Base-by-base conservation (phyloP, 2,113 vertebrate species). In the Catagonus wagneri region DNA sequence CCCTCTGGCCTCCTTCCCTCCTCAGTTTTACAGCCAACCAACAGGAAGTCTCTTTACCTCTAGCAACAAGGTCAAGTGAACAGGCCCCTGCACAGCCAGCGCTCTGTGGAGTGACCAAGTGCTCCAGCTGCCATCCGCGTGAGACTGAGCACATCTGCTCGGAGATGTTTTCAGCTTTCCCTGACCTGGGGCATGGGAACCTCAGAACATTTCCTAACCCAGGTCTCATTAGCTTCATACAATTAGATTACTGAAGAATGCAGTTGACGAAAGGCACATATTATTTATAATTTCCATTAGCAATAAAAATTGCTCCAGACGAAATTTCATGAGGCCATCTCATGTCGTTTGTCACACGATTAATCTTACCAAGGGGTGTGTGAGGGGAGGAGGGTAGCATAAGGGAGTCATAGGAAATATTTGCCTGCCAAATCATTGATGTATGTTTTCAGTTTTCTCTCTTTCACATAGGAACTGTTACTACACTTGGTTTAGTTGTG, bases 161-260 rank as follows among this genome's bases (percentile, higher is more conserved):
- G 0, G 39, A 16, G 32, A 83, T 76, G 89, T 92, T 98, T 97
- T 95, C 87, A 60, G 90, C 88, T 91, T 93, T 89, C 81, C 91
- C 80, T 98, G 97, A 94, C 83, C 96, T 83, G 93, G 84, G 97
- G 93, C 74, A 63, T 97, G 90, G 92, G 97, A 97, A 98, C 69
- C 90, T 97, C 92, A 36, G 84, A 90, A 50, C 80, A 66, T 94
- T 98, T 97, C 97, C 96, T 97, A 98, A 68, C 65, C 96, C 93
- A 83, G 96, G 95, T 98, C 96, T 98, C 98, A 39, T 97, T 97
- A 96, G 79, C 19, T 7, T 54, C 97, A 89, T 90, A 34, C 91
- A 92, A 98, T 98, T 96, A 98, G 94, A 97, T 98, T 97, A 96
- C 25, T 6, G 74, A 98, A 94, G 95, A 98, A 97, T 88, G 92